Evolutionary conservation across 2,113 vertebrate species (phyloP), one percentile per base, ranked within the genome.

Genomic region (Ptilorrhoa leucosticta): DNA sequence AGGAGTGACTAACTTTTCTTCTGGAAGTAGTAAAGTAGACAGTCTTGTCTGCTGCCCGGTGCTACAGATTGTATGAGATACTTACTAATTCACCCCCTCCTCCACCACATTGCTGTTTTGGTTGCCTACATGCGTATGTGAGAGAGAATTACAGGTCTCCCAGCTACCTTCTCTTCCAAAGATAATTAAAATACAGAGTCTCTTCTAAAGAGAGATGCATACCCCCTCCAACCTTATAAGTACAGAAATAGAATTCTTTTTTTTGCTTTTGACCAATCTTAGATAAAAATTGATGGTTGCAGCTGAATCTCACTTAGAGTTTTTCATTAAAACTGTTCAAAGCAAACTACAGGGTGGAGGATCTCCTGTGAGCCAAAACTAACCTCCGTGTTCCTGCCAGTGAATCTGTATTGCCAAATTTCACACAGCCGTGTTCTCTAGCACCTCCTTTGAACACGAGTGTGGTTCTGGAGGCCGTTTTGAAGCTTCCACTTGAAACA

Each of bases 401-500:
- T 61, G 90, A 45, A 76, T 85, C 48, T 89, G 72, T 20, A 35
- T 78, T 93, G 93, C 94, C 96, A 96, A 87, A 89, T 94, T 91
- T 95, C 92, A 95, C 88, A 95, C 64, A 75, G 90, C 69, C 88
- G 2, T 73, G 90, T 86, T 92, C 93, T 92, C 80, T 84, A 96
- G 93, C 92, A 95, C 93, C 93, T 96, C 92, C 88, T 97, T 95
- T 96, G 93, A 96, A 96, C 76, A 92, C 0, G 30, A 96, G 92
- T 91, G 96, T 93, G 92, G 92, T 96, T 96, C 90, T 95, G 93
- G 86, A 97, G 86, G 90, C 56, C 0, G 72, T 95, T 96, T 92
- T 93, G 93, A 96, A 95, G 88, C 90, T 95, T 76, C 65, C 64
- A 81, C 94, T 95, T 96, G 90, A 93, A 96, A 96, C 69, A 11